Evolutionary conservation across 2,888 invertebrate genomes (phyloP), one percentile per base, ranked within the genome.

Genomic region (Belgica antarctica): DNA sequence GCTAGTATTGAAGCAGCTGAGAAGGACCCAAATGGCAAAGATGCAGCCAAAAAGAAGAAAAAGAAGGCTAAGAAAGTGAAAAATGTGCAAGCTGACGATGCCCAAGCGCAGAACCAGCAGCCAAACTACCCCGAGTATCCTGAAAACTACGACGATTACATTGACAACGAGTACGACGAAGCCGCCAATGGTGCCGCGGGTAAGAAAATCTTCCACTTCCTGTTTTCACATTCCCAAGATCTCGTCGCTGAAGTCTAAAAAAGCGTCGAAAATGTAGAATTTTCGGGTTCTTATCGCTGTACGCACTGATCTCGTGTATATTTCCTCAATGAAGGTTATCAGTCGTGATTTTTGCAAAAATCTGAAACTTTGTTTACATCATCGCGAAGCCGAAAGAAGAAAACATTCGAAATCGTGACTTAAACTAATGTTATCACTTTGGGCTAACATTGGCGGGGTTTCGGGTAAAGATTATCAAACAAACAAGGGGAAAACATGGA

Each of bases 51-150:
- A 19, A 47, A 69, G 24, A 34, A 25, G 31, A 68, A 68, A 15
- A 68, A 68, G 47, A 70, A 70, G 27, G 15, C 70, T n/a, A 70
- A 70, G 17, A 61, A 24, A 10, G 34, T 34, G 25, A 70, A 70
- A 61, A 70, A 70, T 61, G 61, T 70, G 22, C 70, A 70, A 61
- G 24, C 61, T 5, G 70, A 70, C 28, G 70, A 27, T 27, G 34
- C 61, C 4, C 12, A 41, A 17, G 59, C 57, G 7, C 61, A 59
- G 46, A 27, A 24, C 1, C 70, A 70, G 28, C 61, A 59, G 15
- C 25, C 61, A 3, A 31, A 31, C 27, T 12, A 24, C 28, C 27
- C 59, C 12, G 47, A 24, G 10, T 36, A 70, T 27, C 17, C 24
- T 4, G 59, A 70, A 5, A 41, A 25, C 27, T 61, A 70, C 36